Evolutionary conservation across 92 coral and sea anemone genomes (phyloP), one percentile per base, ranked within the genome.

Genomic region (Porites lobata): DNA sequence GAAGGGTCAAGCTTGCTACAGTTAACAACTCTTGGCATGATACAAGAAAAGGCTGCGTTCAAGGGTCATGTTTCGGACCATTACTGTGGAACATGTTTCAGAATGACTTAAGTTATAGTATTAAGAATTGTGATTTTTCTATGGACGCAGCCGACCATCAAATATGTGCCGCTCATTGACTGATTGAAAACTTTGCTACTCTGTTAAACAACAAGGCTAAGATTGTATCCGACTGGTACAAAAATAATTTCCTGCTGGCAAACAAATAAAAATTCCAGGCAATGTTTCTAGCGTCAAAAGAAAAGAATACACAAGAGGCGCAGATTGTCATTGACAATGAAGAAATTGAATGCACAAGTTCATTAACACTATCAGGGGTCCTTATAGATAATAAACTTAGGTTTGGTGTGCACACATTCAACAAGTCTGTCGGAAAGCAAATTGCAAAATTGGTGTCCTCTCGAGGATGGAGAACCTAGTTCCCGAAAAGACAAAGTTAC

Each of bases 361-460:
- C 67, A 2, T 56, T 76, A 57, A 84, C 47, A 53, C 83, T 74
- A 43, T 24, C 75, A 75, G 88, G 88, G 61, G 69, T 84, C 68
- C 83, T 51, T 29, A 29, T 29, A 1, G 32, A 29, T 21, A 21
- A 21, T 21, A 21, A 21, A 21, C 22, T 21, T 21, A 21, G 22
- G 22, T 21, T 21, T 21, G 22, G 22, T 21, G 22, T 29, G 32
- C 32, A 2, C 32, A 1, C 32, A 29, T 77, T 65, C 12, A 66
- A 58, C 72, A 86, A 61, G 85, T 86, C 85, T 86, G 85, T 54
- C 10, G 13, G 65, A 86, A 86, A 43, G 76, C 76, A 58, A 81
- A 66, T 29, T 66, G 67, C 47, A 65, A 52, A 70, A 70, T 71
- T 72, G 87, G 82, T 70, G 80, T 72, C 54, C 80, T 83, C 11